phyloP scores from a whole-genome alignment of 2,113 vertebrate species.

The Macquaria ambigua region DNA sequence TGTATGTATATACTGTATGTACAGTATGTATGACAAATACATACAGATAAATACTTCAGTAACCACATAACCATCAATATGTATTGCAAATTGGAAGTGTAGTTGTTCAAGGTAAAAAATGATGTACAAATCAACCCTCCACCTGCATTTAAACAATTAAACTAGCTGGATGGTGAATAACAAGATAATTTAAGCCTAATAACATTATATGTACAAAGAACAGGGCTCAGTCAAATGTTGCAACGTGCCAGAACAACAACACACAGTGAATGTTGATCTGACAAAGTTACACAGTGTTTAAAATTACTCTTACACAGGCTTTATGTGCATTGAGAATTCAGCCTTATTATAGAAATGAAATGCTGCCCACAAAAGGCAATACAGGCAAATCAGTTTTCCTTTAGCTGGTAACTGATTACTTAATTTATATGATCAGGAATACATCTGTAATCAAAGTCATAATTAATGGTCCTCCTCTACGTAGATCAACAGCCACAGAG shows the following conservation, averaged over 20 bases:
- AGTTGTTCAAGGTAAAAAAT: neutral
- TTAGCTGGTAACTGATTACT: neutral
- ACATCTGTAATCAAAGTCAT: slow-evolving; percentile 6
- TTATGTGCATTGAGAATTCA: slow-evolving; percentile 20
- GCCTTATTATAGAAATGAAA: slow-evolving; percentile 16
- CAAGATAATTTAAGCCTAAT: neutral
- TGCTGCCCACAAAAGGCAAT: slow-evolving; percentile 32
- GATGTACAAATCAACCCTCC: neutral
- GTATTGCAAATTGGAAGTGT: neutral
- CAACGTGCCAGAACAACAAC: slow-evolving; percentile 6
- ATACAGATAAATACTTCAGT: slow-evolving; percentile 18
- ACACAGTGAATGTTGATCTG: neutral
- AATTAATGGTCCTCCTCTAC: neutral
- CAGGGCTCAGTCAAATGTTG: neutral
- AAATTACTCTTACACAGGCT: neutral
- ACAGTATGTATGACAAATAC: neutral
- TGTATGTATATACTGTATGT: neutral
- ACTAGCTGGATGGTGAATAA: slow-evolving; percentile 1
- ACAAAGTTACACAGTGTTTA: slow-evolving; percentile 18
- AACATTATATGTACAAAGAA: slow-evolving; percentile 18
- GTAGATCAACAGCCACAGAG: neutral
- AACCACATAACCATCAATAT: neutral
- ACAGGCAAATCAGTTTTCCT: slow-evolving; percentile 27
- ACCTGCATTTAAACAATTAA: slow-evolving; percentile 33
- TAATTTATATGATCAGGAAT: slow-evolving; percentile 1